A percentile compares a stretch with the other conserved stretches of the same genome.
Conservation (phyloP, 2,113 vertebrate genomes). For the Spermophilus dauricus region DNA sequence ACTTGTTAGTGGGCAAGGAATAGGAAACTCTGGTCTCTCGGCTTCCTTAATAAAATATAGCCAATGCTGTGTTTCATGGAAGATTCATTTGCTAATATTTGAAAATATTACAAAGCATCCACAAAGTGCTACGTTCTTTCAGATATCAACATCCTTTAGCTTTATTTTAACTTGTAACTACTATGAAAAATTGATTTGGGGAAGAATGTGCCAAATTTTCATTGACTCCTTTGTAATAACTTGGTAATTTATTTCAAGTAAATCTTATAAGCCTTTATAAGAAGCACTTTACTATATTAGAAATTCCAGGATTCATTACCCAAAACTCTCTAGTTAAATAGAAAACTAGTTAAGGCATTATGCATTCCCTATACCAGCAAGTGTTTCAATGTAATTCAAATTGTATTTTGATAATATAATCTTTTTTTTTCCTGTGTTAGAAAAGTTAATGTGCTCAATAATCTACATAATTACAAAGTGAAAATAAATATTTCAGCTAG, state of each 20-base stretch:
- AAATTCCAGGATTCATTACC: conserved; percentile 13
- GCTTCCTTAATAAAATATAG: no score
- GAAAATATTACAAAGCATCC: background rate
- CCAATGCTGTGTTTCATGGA: background rate
- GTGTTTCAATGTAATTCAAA: conserved; percentile 24
- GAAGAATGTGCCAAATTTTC: background rate
- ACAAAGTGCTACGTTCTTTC: background rate
- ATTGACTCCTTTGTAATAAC: conserved; percentile 7
- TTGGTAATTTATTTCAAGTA: conserved; percentile 47
- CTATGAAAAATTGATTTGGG: conserved; percentile 19
- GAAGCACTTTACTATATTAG: background rate
- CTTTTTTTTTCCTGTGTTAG: background rate
- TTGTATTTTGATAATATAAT: background rate
- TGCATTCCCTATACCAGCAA: background rate
- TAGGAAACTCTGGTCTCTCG: background rate
- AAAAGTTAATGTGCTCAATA: background rate
- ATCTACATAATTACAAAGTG: background rate
- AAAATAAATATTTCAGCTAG: background rate
- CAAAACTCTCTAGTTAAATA: background rate
- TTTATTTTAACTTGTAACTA: conserved; percentile 58
- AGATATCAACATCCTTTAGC: background rate
- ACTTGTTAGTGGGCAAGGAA: background rate
- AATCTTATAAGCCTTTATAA: background rate
- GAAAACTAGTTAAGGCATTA: conserved; percentile 21
- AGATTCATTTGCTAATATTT: background rate